These are phyloP conservation scores for Amniataba percoides DNA, from an alignment of 2,797 vertebrate genomes.

Conservation along the genomic window DNA sequence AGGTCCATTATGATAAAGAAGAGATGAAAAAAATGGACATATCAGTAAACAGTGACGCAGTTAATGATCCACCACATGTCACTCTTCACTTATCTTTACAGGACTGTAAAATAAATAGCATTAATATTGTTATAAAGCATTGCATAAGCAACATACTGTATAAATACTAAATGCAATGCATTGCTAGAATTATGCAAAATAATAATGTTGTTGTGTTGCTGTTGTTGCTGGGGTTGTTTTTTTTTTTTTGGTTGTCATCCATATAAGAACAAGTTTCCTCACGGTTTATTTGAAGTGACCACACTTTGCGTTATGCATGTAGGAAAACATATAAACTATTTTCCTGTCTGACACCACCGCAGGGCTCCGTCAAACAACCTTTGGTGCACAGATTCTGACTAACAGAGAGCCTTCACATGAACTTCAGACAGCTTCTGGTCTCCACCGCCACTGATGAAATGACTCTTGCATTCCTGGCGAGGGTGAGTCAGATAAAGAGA, in stretches of 20 bases:
- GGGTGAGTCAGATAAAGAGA: slow-evolving; percentile 68
- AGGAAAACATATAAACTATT: slow-evolving; percentile 4
- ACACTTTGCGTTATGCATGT: slow-evolving; percentile 3
- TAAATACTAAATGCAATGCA: background rate
- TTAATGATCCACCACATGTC: slow-evolving; percentile 35
- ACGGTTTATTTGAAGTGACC: background rate
- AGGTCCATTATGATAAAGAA: slow-evolving; percentile 49
- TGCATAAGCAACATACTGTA: background rate
- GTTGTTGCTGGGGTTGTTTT: too few species aligned
- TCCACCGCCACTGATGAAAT: slow-evolving; percentile 59
- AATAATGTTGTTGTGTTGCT: background rate
- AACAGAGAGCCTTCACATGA: slow-evolving; percentile 76
- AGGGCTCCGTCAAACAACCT: slow-evolving; percentile 77
- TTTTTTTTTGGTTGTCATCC: background rate
- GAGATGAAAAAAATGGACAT: background rate
- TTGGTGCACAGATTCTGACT: slow-evolving; percentile 71
- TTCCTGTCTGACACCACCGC: slow-evolving; percentile 51
- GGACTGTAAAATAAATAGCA: background rate
- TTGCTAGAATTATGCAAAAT: background rate
- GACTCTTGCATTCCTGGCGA: slow-evolving; percentile 73
- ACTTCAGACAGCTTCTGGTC: slow-evolving; percentile 84
- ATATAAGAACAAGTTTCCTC: background rate
- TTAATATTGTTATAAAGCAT: background rate
- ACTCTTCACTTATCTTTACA: background rate
- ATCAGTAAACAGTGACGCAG: background rate